Base-by-base conservation (phyloP, 1,140 invertebrate species). In the Bombus breviceps region DNA sequence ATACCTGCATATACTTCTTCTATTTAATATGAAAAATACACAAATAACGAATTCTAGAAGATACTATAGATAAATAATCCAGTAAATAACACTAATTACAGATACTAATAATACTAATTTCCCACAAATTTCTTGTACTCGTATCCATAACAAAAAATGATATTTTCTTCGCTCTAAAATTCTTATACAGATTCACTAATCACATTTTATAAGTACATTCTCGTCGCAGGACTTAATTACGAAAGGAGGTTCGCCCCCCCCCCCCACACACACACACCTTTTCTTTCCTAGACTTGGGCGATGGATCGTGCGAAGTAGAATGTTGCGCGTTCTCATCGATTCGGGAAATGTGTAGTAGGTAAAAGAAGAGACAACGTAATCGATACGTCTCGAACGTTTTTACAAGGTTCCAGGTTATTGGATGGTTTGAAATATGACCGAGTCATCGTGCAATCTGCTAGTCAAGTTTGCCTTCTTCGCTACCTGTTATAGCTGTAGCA, bases 371-470 rank as follows among this genome's bases (percentile, higher is more conserved):
- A 69, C 80, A 71, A 76, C 41, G 59, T 86, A 86, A 86, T 81
- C 84, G 84, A 86, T 85, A 81, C 84, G 84, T 85, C 25, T 81
- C 66, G 78, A 75, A 57, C 5, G 78, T 81, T 85, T 81, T 75
- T 75, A 81, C 62, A 22, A 37, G 71, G 69, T 82, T 64, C 59
- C 25, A 28, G 68, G 43, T 66, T 85, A 66, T 85, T 73, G 57
- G 73, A 66, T 57, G 69, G 71, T 53, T 64, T 34, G 43, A 41
- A 34, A 57, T 73, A 81, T 66, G 34, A 81, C 68, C 53, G 69
- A 81, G 53, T 85, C 77, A 74, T 34, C 69, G 3, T 59, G 57
- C 39, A 66, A n/a, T 22, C 34, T n/a, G 37, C 47, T 53, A 68
- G 34, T 13, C 68, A 72, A 71, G 37, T 37, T 71, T 12, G 10